These are phyloP conservation scores for Eupithecia abbreviata DNA, from an alignment of 2,888 invertebrate genomes.

Conservation along the genomic window DNA sequence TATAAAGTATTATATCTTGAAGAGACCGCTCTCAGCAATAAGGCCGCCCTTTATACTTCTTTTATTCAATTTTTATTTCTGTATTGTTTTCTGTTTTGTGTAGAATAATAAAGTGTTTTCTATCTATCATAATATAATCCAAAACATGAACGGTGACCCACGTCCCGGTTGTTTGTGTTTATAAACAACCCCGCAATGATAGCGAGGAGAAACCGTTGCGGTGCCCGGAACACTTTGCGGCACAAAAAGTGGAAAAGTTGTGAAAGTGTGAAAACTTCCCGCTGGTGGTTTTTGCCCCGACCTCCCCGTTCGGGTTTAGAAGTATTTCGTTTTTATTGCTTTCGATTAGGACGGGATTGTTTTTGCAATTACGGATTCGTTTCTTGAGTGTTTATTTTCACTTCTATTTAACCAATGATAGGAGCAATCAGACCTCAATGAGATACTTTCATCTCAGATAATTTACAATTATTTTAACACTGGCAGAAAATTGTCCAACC, in stretches of 20 bases:
- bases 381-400: not conserved
- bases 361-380: conserved; percentile 12
- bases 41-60: no score
- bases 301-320: conserved; percentile 24
- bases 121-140: not conserved
- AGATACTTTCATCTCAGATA: no score
- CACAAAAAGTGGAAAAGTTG: conserved; percentile 41
- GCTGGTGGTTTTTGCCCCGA: conserved; percentile 28
- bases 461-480: no score
- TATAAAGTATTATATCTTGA: no score
- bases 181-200: conserved; percentile 51
- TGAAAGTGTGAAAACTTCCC: conserved; percentile 52
- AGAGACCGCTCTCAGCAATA: no score
- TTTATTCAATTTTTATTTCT: no score
- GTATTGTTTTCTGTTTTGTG: no score
- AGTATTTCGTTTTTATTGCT: conserved; percentile 26
- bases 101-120: no score
- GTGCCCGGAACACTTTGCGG: conserved; percentile 57
- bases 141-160: not conserved
- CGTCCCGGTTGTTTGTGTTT: not conserved
- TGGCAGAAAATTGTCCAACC: no score
- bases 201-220: conserved; percentile 54
- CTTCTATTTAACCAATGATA: not conserved
- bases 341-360: conserved; percentile 23
- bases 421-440: no score